These are phyloP conservation scores for Drosophila mercatorum DNA, from an alignment of 2,888 invertebrate species.

Conservation along the genomic window DNA sequence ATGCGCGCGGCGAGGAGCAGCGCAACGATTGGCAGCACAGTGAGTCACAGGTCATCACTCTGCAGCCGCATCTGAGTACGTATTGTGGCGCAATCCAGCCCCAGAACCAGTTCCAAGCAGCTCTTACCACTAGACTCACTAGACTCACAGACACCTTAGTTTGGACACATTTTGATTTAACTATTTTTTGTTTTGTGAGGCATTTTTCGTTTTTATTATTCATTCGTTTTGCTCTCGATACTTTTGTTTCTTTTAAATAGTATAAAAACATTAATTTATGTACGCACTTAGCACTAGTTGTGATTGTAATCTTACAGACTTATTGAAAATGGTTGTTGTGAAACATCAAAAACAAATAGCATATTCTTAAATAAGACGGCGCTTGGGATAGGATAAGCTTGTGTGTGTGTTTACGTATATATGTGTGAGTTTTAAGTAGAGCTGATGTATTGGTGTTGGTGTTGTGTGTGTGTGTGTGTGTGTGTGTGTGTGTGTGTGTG, in stretches of 20 bases:
- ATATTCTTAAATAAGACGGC: constrained; percentile 45
- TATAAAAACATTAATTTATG: constrained; percentile 67
- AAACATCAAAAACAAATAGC: constrained; percentile 58
- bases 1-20: constrained; percentile 88
- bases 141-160: background rate
- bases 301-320: constrained; percentile 77
- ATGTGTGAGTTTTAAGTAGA: constrained; percentile 50
- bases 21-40: constrained; percentile 92
- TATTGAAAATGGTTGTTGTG: constrained; percentile 59
- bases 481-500: constrained; percentile 24
- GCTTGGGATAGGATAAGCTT: constrained; percentile 23
- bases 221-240: constrained; percentile 21
- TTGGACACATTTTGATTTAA: constrained; percentile 1
- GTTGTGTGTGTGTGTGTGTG: constrained; percentile 21
- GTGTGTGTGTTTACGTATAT: constrained; percentile 35
- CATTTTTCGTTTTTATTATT: constrained; percentile 47
- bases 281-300: constrained; percentile 77
- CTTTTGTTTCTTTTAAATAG: constrained; percentile 45
- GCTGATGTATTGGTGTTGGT: constrained; percentile 36
- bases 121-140: constrained; percentile 17
- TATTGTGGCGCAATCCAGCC: constrained; percentile 82
- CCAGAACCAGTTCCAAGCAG: constrained; percentile 6
- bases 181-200: constrained; percentile 22
- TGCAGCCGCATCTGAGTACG: constrained; percentile 85
- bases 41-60: constrained; percentile 86